These are phyloP conservation scores for Leuciscus waleckii DNA, from an alignment of 2,797 vertebrate genomes.

Conservation along the genomic window DNA sequence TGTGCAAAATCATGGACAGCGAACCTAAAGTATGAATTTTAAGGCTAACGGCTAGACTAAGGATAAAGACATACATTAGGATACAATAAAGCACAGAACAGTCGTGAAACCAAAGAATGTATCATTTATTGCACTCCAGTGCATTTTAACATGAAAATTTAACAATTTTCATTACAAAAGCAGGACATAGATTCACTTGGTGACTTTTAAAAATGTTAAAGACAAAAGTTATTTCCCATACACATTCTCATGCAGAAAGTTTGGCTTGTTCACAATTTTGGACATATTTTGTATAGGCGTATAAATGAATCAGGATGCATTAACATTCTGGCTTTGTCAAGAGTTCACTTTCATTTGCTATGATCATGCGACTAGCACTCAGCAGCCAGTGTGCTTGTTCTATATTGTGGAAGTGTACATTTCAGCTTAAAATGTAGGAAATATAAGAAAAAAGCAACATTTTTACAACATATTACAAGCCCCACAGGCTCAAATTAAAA, in stretches of 20 bases:
- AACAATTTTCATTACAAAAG: slow-evolving; percentile 55
- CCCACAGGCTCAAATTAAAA: not conserved
- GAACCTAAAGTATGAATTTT: not conserved
- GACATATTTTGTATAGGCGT: slow-evolving; percentile 4
- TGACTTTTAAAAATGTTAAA: slow-evolving; percentile 42
- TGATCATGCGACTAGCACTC: slow-evolving; percentile 32
- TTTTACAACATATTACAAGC: slow-evolving; percentile 45
- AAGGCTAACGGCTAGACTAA: not conserved
- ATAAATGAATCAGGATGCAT: slow-evolving; percentile 11
- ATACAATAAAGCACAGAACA: not conserved
- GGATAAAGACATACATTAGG: not conserved
- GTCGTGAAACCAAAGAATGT: not conserved
- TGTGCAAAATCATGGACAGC: not conserved
- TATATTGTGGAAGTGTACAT: not conserved
- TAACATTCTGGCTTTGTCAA: slow-evolving; percentile 7
- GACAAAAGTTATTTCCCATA: slow-evolving; percentile 42
- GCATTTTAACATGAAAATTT: slow-evolving; percentile 45
- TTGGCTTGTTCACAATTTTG: slow-evolving; percentile 30
- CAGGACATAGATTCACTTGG: slow-evolving; percentile 44
- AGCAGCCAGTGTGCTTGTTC: slow-evolving; percentile 21
- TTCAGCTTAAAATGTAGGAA: slow-evolving; percentile 26
- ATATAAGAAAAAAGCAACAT: slow-evolving; percentile 10
- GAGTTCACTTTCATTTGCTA: slow-evolving; percentile 2
- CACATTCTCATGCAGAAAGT: slow-evolving; percentile 51
- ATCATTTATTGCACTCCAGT: slow-evolving; percentile 60